A percentile compares a stretch with the other conserved stretches of the same genome.
Evolutionary conservation across 2,797 vertebrate genomes (phyloP).

Genomic region (Galagoides demidoff): DNA sequence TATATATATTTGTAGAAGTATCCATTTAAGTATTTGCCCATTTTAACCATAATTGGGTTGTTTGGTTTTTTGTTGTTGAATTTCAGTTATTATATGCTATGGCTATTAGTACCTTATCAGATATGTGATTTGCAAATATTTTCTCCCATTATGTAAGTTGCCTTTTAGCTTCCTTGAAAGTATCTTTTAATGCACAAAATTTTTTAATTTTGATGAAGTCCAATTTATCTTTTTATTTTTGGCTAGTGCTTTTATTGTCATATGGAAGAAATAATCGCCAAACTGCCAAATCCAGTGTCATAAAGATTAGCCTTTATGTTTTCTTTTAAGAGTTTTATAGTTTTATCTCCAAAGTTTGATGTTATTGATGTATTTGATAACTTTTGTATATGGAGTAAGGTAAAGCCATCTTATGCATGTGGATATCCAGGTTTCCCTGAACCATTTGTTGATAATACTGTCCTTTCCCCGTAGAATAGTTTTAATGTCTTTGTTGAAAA

Average conservation of each 20-base stretch:
- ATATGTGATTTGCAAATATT: not conserved
- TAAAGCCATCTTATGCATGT: not conserved
- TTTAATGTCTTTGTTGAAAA: slow-evolving; percentile 14
- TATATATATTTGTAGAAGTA: not conserved
- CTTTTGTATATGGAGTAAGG: not conserved
- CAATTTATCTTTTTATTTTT: slow-evolving; percentile 4
- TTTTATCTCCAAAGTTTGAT: not conserved
- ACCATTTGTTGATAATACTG: slow-evolving; percentile 18
- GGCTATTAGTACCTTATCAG: not conserved
- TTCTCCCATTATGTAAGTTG: slow-evolving; percentile 1
- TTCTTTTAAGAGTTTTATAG: slow-evolving; percentile 23
- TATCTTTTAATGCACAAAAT: not conserved
- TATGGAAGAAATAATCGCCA: not conserved
- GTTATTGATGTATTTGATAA: not conserved
- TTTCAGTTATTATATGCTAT: not conserved
- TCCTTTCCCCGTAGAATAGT: not conserved
- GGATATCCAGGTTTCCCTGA: not conserved
- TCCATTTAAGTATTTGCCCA: not conserved
- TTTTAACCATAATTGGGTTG: not conserved
- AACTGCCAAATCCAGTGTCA: not conserved
- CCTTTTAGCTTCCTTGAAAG: not conserved
- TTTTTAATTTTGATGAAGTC: not conserved
- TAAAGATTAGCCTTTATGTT: not conserved
- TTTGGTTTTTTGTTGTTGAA: not conserved
- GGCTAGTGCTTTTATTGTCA: not conserved